Conservation (phyloP, 1,140 invertebrate genomes). For the Drosophila pandora region DNA sequence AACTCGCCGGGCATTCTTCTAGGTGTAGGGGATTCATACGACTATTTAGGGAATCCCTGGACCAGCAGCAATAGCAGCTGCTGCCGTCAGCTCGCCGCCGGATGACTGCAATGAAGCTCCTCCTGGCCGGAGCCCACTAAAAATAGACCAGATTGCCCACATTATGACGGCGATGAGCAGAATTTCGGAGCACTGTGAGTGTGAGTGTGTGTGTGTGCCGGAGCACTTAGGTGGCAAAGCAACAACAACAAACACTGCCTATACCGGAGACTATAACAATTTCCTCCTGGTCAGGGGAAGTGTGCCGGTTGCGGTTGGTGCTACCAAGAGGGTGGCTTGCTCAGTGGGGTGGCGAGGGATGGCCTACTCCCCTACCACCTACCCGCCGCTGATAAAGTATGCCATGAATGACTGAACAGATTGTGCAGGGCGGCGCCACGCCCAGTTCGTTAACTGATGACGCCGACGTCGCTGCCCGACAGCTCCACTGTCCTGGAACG, state of each 20-base stretch:
- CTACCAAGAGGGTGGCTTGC: conserved; percentile 1
- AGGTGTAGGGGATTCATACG: neutral
- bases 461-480: conserved; percentile 4
- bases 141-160: conserved; percentile 80
- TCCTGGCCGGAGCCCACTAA: conserved; percentile 55
- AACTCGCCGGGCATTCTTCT: neutral
- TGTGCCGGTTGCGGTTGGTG: conserved; percentile 12
- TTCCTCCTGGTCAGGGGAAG: conserved; percentile 36
- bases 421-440: conserved; percentile 50
- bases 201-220: neutral
- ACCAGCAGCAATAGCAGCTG: conserved; percentile 26
- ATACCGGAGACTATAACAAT: conserved; percentile 59
- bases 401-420: conserved; percentile 78
- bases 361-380: conserved; percentile 16
- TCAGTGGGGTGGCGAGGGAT: neutral
- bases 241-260: conserved; percentile 12
- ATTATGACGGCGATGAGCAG: conserved; percentile 60
- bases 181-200: conserved; percentile 46
- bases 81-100: conserved; percentile 38
- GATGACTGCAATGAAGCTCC: conserved; percentile 33
- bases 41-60: conserved; percentile 6
- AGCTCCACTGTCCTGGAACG: conserved; percentile 29
- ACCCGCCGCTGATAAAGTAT: conserved; percentile 68
- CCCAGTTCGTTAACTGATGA: conserved; percentile 40
- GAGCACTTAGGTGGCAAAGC: conserved; percentile 24